Evolutionary conservation across 2,113 vertebrate genomes (phyloP).

Genomic region (Neomonachus schauinslandi): DNA sequence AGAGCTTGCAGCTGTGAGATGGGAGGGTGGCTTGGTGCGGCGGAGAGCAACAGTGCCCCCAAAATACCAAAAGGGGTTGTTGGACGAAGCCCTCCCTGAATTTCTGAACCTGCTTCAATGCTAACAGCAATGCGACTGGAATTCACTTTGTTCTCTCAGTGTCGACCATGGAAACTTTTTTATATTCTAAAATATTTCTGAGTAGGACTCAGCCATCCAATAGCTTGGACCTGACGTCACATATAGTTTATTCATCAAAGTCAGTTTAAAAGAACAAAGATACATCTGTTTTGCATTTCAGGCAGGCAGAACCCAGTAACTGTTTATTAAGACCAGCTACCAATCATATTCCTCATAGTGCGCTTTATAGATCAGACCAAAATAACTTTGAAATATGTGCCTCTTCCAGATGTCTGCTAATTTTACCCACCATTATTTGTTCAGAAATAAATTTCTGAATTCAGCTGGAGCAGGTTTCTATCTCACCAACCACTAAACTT

Average conservation of each 20-base stretch:
- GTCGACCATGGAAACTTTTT: conserved; percentile 88
- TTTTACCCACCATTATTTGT: conserved; percentile 87
- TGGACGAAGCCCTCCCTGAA: conserved; percentile 78
- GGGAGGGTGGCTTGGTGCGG: conserved; percentile 67
- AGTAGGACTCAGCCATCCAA: conserved; percentile 88
- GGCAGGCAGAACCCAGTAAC: conserved; percentile 88
- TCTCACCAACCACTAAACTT: conserved; percentile 72
- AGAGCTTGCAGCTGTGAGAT: conserved; percentile 73
- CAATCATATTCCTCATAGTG: conserved; percentile 89
- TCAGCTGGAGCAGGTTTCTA: conserved; percentile 69
- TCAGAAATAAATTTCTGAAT: conserved; percentile 81
- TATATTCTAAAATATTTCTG: conserved; percentile 89
- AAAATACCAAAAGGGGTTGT: conserved; percentile 79
- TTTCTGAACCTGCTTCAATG: conserved; percentile 88
- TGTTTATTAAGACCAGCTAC: conserved; percentile 93
- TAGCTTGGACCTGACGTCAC: conserved; percentile 91
- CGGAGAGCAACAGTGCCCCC: conserved; percentile 77
- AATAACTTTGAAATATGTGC: conserved; percentile 88
- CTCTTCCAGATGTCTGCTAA: conserved; percentile 90
- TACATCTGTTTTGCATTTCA: conserved; percentile 92
- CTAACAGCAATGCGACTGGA: conserved; percentile 83
- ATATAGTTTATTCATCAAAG: conserved; percentile 93
- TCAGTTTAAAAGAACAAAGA: conserved; percentile 92
- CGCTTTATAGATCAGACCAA: conserved; percentile 88
- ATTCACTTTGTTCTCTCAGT: conserved; percentile 89